A percentile compares a stretch with the other conserved stretches of the same genome.
Evolutionary conservation across 2,113 vertebrate genomes (phyloP).

Genomic region (Crocuta crocuta): DNA sequence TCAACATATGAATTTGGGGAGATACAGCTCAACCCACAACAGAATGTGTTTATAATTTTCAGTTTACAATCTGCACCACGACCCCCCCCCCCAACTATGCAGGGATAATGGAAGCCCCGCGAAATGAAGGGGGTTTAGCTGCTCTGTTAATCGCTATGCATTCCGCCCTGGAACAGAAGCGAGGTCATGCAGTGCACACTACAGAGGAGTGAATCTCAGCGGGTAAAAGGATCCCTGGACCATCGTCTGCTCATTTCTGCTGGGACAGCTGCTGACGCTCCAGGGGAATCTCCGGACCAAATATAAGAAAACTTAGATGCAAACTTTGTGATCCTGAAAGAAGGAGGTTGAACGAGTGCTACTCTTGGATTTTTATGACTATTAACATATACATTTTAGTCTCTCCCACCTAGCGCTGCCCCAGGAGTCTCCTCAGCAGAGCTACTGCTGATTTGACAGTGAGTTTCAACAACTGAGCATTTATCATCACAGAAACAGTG

Average conservation of each 20-base stretch:
- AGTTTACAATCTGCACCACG: too few species aligned
- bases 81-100: accelerated
- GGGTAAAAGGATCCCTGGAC: too few species aligned
- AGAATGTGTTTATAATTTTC: background rate
- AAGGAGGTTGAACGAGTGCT: background rate
- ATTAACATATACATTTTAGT: too few species aligned
- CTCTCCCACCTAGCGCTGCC: background rate
- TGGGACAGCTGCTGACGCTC: background rate
- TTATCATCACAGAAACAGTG: background rate
- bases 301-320: background rate
- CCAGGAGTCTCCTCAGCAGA: too few species aligned
- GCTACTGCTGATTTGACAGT: background rate
- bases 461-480: background rate
- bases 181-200: background rate
- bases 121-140: background rate
- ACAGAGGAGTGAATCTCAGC: background rate
- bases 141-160: accelerated
- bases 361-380: background rate
- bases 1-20: background rate
- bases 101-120: background rate
- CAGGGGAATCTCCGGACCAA: too few species aligned
- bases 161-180: background rate
- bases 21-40: too few species aligned
- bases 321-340: background rate
- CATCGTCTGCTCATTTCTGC: too few species aligned